Base-by-base conservation (phyloP, 92 coral and sea anemone species). In the Epizoanthus rinbou region DNA sequence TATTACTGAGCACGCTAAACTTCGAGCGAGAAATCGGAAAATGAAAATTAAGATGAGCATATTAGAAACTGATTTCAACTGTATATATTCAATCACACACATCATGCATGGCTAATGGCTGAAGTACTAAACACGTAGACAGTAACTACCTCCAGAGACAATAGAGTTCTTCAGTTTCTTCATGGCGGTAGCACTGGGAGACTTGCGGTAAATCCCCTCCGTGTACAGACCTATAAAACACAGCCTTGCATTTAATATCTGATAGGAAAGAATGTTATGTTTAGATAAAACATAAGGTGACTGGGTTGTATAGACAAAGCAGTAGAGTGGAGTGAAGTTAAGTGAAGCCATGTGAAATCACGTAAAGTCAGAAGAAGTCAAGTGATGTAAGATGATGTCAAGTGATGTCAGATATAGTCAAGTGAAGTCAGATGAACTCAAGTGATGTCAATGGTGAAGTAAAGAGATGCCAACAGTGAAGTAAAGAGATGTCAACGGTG, bases 201-300 rank as follows among this genome's bases (percentile, higher is more conserved):
- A 93, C 82, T 96, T 96, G 33, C 99, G 85, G 81, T 96, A 96
- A 39, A 96, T 88, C 3, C 99, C 99, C 70, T 96, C 99, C 8
- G 94, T 86, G 80, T 91, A 96, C 59, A 96, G 68, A 69, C 98
- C 99, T 96, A 64, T 45, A 84, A 24, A 72, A 18, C 11, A 17
- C 11, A 52, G 50, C 2, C 6, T 45, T 25, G 41, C 45, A 35
- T 43, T 37, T 21, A 54, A 57, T 13, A 68, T 28, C 73, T 11
- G 13, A 57, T n/a, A 39, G 53, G 7, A n/a, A 23, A 39, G 80
- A 41, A 31, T 17, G 14, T 7, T 15, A 28, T 21, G 17, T 23
- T 7, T 9, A 15, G 22, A 64, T 8, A 37, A 1, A 37, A 37
- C 43, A 37, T 4, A 3, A 0, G 43, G 43, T 1, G 1, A 37